Base-by-base conservation (phyloP, 1,140 invertebrate genomes). In the Drosophila rufa region DNA sequence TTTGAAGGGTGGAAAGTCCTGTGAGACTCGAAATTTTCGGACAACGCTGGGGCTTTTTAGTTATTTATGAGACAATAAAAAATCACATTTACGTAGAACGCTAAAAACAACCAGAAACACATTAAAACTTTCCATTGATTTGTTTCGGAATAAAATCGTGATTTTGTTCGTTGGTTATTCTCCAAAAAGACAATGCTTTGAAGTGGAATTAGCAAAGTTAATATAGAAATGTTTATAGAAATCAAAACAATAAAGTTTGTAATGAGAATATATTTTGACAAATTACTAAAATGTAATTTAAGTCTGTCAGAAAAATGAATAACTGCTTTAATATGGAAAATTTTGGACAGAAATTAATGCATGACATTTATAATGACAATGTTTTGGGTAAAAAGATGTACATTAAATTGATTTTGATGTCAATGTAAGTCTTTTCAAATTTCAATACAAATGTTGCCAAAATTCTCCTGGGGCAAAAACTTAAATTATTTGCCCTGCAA, bases 21-120 rank as follows among this genome's bases (percentile, higher is more conserved):
- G 22, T 5, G 69, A 51, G 67, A 60, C 22, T 60, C 36, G 17
- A n/a, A 50, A 36, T 30, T 48, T 60, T 30, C 25, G 67, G 51
- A 71, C 65, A 71, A 43, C 33, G 51, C 27, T 17, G 30, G 19
- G 36, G 38, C 14, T 4, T 15, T 70, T 73, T 73, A 60, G 50
- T 59, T 73, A 73, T 73, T 73, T 51, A 57, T 38, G 11, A 11
- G 36, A 40, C 38, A 27, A 60, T 38, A 51, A 45, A 73, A 73
- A 73, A 60, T 30, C n/a, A 12, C 27, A 30, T 50, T 43, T 55
- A 22, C 27, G n/a, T 25, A 50, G 14, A 51, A 15, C 12, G 25
- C 36, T 27, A 25, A 27, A 42, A 47, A 47, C 14, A 22, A 33
- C 1, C 11, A 36, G 19, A 19, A 66, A 27, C 33, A 40, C 17